Evolutionary conservation across 2,888 invertebrate genomes (phyloP), one percentile per base, ranked within the genome.

Genomic region (Balanococcus diminutus): DNA sequence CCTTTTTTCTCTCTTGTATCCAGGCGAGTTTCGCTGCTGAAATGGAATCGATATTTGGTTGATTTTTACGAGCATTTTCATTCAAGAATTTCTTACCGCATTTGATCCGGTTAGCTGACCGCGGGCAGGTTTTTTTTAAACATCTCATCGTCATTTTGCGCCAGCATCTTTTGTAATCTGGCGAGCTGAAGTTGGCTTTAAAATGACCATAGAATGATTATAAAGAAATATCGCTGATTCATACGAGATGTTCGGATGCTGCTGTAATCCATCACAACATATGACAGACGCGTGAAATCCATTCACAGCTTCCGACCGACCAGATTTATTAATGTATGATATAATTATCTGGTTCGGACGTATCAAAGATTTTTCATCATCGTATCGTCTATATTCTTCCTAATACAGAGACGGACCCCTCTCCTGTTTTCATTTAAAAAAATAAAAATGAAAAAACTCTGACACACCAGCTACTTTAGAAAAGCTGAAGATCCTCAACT

Each of bases 181-280:
- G 22, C n/a, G n/a, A 56, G 9, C 22, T 5, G 22, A 8, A 36
- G 5, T 36, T 36, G 5, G 51, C 56, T 28, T 67, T 0, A 19
- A 79, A 75, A 75, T 75, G 3, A 75, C 75, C n/a, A n/a, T n/a
- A 32, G 32, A 32, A 32, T 79, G 36, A 32, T 79, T 31, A 31
- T 31, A 72, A n/a, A 51, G 31, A 72, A 79, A 75, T 36, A 36
- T 79, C n/a, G 75, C 75, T 36, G 75, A 79, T 79, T 79, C 75
- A 79, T 36, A 79, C 16, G 61, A 75, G 25, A 2, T 32, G 3
- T 75, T 32, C 32, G 75, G n/a, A 19, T 4, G 22, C 56, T 56
- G 46, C 19, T 56, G 36, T 79, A 32, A 79, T 79, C 75, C 75
- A 79, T 79, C 75, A 79, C 19, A n/a, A 36, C 19, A 6, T 79